Evolutionary conservation across 2,797 vertebrate species (phyloP), one percentile per base, ranked within the genome.

Genomic region (Microctenopoma stevenorrisi): DNA sequence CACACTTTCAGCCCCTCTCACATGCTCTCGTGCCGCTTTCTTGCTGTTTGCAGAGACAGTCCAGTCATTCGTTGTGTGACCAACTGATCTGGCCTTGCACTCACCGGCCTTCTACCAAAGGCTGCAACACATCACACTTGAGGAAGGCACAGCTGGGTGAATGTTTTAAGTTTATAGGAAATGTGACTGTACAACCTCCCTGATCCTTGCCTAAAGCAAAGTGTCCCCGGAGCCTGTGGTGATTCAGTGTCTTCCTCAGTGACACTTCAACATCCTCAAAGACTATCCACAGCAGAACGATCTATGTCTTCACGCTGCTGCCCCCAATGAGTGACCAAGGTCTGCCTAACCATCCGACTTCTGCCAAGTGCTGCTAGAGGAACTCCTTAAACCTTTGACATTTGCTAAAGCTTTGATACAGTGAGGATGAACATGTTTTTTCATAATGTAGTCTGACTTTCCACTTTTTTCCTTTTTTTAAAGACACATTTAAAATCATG

Each of bases 281-380:
- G 57, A 47, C 53, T 52, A 72, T 75, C 60, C 26, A 53, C 63
- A 38, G 59, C 49, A 59, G 57, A 59, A 48, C 8, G 2, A 25
- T 40, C 18, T 9, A 5, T 59, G 33, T 25, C 0, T 42, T 26
- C 0, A 0, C 51, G 64, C 70, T 58, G 65, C 61, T 60, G 53
- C 37, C 47, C 43, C 51, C 18, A 25, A 2, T 26, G 35, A 61
- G 22, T 38, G 58, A 64, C 62, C 40, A 37, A 43, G 18, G 37
- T 43, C 38, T 38, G 55, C 35, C 77, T 54, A 60, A 61, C 51
- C 61, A 52, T 28, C 10, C 26, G 60, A 69, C 61, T 82, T 56
- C 46, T 74, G 68, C 66, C 53, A 30, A 69, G 76, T 63, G 86
- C 81, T 89, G 86, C 85, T 89, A 79, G 26, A 81, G 38, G 72